phyloP scores from a whole-genome alignment of 2,797 vertebrate genomes.

The Nannoperca obscura region DNA sequence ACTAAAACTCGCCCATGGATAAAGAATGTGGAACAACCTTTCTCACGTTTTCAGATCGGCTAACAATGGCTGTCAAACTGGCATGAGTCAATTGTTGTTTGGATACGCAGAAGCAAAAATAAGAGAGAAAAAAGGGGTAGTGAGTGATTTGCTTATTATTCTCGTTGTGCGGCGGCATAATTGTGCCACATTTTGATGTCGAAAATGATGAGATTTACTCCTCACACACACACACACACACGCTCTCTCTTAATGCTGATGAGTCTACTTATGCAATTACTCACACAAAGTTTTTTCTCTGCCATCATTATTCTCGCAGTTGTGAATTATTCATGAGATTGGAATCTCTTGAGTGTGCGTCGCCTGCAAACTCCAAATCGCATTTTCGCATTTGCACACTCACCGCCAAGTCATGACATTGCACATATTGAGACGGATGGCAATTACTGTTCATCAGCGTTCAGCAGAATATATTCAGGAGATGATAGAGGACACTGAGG shows the following conservation, averaged over 20 bases:
- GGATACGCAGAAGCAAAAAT: slow-evolving; percentile 49
- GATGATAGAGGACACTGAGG: slow-evolving; percentile 28
- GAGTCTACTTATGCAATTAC: slow-evolving; percentile 47
- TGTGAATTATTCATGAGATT: slow-evolving; percentile 65
- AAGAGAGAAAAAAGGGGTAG: slow-evolving; percentile 16
- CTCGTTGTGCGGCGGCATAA: slow-evolving; percentile 58
- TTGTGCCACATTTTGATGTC: slow-evolving; percentile 52
- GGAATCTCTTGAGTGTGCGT: slow-evolving; percentile 43
- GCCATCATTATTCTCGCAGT: slow-evolving; percentile 39
- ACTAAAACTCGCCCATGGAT: slow-evolving; percentile 77
- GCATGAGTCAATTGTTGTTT: slow-evolving; percentile 76
- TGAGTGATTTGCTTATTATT: slow-evolving; percentile 79
- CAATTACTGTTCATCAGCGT: slow-evolving; percentile 54
- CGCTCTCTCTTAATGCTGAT: slow-evolving; percentile 34
- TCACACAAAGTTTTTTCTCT: slow-evolving; percentile 47
- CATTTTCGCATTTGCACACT: slow-evolving; percentile 47
- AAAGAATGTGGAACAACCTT: slow-evolving; percentile 75
- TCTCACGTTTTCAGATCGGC: slow-evolving; percentile 84
- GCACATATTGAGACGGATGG: slow-evolving; percentile 63
- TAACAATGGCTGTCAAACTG: slow-evolving; percentile 76
- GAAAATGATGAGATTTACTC: slow-evolving; percentile 52
- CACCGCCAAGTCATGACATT: slow-evolving; percentile 45
- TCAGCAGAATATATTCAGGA: slow-evolving; percentile 43
- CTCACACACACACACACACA: slow-evolving; percentile 5
- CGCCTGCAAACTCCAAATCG: slow-evolving; percentile 48